Percentiles rank a stretch among this genome's conserved stretches.
Conservation (phyloP, 2,113 vertebrate species). For the Synodontis membranacea region DNA sequence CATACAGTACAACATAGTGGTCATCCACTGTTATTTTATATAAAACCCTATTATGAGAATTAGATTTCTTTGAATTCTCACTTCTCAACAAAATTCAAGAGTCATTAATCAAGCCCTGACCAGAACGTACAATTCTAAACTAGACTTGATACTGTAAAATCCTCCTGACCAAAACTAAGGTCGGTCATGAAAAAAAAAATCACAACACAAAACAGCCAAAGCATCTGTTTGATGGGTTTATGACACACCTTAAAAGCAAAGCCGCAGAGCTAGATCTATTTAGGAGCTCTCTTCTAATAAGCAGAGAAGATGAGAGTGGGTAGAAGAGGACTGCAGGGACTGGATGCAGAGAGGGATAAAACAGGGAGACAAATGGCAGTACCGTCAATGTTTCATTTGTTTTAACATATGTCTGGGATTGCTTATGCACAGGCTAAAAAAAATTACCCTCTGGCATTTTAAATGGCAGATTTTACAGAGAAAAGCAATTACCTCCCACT, state of each 20-base stretch:
- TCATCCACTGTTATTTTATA: neutral
- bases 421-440: conserved; percentile 17
- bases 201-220: neutral
- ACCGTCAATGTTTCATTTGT: conserved; percentile 14
- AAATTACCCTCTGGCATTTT: neutral
- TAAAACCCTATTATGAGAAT: neutral
- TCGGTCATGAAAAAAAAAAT: too few species aligned
- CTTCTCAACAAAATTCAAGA: neutral
- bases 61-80: neutral
- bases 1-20: neutral
- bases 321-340: neutral
- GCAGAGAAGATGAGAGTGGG: conserved; percentile 14
- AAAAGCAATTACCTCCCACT: conserved; percentile 37
- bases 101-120: too few species aligned
- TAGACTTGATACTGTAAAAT: neutral
- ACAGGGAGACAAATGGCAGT: conserved; percentile 18
- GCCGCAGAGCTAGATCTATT: neutral
- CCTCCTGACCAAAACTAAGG: too few species aligned
- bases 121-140: neutral
- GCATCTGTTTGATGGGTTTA: too few species aligned
- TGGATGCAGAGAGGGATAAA: neutral
- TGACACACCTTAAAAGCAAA: neutral
- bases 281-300: conserved; percentile 6
- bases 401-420: conserved; percentile 3
- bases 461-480: conserved; percentile 19